Conservation (phyloP, 2,888 invertebrate species). For the Synanthedon andrenaeformis region DNA sequence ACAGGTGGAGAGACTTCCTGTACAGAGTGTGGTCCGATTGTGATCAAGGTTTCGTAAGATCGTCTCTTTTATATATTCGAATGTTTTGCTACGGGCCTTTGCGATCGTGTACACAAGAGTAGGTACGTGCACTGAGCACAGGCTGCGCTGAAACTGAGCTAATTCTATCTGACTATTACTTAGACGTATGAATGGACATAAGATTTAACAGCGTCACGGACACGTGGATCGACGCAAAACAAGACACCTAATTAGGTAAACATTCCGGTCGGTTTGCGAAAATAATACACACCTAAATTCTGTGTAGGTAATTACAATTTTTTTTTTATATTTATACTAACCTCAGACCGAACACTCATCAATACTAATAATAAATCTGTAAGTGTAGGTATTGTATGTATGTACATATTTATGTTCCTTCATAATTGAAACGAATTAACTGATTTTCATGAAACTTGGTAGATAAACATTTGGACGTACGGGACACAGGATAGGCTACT, state of each 20-base stretch:
- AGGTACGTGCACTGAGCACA: conserved; percentile 27
- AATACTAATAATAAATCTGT: too few species aligned
- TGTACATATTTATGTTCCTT: too few species aligned
- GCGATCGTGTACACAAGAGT: conserved; percentile 16
- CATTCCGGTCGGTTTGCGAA: background rate
- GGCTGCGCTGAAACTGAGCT: conserved; percentile 51
- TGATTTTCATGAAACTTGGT: too few species aligned
- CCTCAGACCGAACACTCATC: too few species aligned
- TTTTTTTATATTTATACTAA: too few species aligned
- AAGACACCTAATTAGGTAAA: conserved; percentile 7
- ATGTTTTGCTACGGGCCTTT: conserved; percentile 31
- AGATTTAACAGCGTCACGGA: conserved; percentile 32
- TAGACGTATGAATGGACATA: conserved; percentile 49
- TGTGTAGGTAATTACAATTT: too few species aligned
- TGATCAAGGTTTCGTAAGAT: conserved; percentile 63
- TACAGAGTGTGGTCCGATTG: conserved; percentile 56
- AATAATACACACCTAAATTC: background rate
- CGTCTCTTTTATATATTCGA: conserved; percentile 53
- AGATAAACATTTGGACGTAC: too few species aligned
- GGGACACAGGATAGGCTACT: too few species aligned
- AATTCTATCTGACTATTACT: conserved; percentile 46
- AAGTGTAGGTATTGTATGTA: too few species aligned
- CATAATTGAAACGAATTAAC: too few species aligned
- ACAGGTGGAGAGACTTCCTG: conserved; percentile 53
- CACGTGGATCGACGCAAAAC: conserved; percentile 19